phyloP scores from a whole-genome alignment of 2,888 invertebrate genomes.

The Zeuzera pyrina region DNA sequence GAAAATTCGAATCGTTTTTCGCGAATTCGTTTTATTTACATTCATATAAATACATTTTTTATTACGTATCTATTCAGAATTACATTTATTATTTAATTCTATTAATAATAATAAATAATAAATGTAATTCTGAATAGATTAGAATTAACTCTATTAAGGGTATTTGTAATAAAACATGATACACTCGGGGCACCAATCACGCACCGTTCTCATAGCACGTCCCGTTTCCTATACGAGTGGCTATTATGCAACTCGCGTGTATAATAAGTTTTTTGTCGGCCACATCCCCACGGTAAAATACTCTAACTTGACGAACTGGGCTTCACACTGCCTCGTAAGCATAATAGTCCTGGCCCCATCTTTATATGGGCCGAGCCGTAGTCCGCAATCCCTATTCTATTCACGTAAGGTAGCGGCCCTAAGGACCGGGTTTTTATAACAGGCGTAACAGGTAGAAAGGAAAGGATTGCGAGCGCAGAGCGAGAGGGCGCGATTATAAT shows the following conservation, averaged over 20 bases:
- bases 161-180: too few species aligned
- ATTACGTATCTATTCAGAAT: too few species aligned
- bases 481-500: slow-evolving; percentile 42
- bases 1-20: too few species aligned
- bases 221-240: slow-evolving; percentile 47
- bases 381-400: slow-evolving; percentile 68
- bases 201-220: slow-evolving; percentile 22
- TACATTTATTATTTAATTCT: too few species aligned
- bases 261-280: slow-evolving; percentile 47
- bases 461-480: slow-evolving; percentile 67
- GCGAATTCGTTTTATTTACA: too few species aligned
- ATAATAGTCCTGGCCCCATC: slow-evolving; percentile 68
- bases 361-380: slow-evolving; percentile 71
- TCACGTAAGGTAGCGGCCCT: slow-evolving; percentile 73
- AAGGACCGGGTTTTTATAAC: slow-evolving; percentile 72
- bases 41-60: too few species aligned
- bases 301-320: slow-evolving; percentile 40
- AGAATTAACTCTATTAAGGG: too few species aligned
- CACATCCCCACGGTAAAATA: slow-evolving; percentile 55
- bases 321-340: slow-evolving; percentile 36
- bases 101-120: too few species aligned
- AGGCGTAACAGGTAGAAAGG: slow-evolving; percentile 73
- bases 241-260: slow-evolving; percentile 61
- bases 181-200: slow-evolving; percentile 46
- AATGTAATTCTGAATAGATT: too few species aligned